Evolutionary conservation across 1,140 invertebrate species (phyloP), one percentile per base, ranked within the genome.

Genomic region (Bombus sylvicola): DNA sequence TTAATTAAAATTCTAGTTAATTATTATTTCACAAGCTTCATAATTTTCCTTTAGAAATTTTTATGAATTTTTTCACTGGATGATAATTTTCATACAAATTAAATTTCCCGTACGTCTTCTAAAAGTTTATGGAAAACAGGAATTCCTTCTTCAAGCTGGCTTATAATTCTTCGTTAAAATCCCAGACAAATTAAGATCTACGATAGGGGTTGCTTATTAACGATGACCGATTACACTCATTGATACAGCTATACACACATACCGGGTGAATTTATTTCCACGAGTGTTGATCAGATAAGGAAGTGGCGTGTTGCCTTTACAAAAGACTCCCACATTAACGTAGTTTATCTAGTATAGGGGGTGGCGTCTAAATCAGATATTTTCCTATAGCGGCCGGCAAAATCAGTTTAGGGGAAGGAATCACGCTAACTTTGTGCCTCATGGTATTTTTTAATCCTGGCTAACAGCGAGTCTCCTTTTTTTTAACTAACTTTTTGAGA

Each of bases 251-350:
- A 3, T 39, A 25, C 47, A 77, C 43, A 68, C 47, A 77, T 43
- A 43, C 4, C n/a, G 12, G n/a, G 74, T 62, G n/a, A 78, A 83
- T 83, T 83, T 83, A 77, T 83, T 78, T 71, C n/a, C 64, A 4
- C 74, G 64, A 68, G 25, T 77, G 64, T 69, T 57, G 34, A 77
- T 83, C 73, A 77, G 81, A 77, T 83, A 83, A 53, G 74, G 22
- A 64, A 83, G 47, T 83, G 34, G 81, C 81, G 81, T 83, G 81
- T 83, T 77, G 73, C 37, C 28, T 78, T 78, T 69, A 83, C 82
- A 83, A 83, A 83, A 78, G 74, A 78, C 64, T 78, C 34, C 62
- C 64, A 31, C 74, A 78, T 83, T 83, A 83, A 83, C 39, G 82
- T 59, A 41, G 64, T 83, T 78, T 77, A 83, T 83, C 74, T 78